Conservation (phyloP, 2,888 invertebrate genomes). For the Agrilus cyanescens region DNA sequence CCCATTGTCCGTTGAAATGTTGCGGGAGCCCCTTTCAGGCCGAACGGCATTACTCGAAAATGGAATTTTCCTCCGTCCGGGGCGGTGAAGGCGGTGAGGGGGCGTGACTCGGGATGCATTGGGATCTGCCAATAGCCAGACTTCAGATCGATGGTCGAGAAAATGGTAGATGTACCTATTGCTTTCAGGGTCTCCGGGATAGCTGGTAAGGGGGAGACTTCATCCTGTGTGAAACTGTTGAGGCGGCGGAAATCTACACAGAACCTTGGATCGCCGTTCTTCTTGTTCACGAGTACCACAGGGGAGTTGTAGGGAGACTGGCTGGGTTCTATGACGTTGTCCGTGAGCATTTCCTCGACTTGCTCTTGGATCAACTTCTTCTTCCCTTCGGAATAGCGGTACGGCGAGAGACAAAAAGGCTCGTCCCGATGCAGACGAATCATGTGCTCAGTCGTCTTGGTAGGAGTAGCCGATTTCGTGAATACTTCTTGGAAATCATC, state of each 20-base stretch:
- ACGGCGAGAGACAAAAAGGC: neutral
- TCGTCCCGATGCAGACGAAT: neutral
- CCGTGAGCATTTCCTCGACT: no score
- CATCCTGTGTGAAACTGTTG: conserved; percentile 9
- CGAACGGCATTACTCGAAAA: conserved; percentile 22
- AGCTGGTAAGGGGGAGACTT: conserved; percentile 13
- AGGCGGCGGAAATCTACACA: conserved; percentile 14
- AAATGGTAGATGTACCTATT: conserved; percentile 18
- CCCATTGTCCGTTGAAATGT: conserved; percentile 22
- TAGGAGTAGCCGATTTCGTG: no score
- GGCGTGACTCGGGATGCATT: conserved; percentile 11
- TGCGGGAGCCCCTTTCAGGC: conserved; percentile 19
- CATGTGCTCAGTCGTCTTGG: no score
- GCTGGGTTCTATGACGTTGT: no score
- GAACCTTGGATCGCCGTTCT: neutral
- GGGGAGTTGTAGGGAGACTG: no score
- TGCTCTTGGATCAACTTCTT: neutral
- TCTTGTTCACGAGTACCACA: no score
- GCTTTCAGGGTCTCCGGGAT: conserved; percentile 18
- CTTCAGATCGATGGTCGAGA: conserved; percentile 21
- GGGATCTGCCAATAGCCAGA: conserved; percentile 25
- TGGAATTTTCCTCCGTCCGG: conserved; percentile 20
- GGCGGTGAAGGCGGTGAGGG: conserved; percentile 9
- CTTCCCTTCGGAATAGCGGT: neutral
- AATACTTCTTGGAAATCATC: no score